Evolutionary conservation across 1,140 invertebrate genomes (phyloP), one percentile per base, ranked within the genome.

Genomic region (Brachionus rotundiformis): DNA sequence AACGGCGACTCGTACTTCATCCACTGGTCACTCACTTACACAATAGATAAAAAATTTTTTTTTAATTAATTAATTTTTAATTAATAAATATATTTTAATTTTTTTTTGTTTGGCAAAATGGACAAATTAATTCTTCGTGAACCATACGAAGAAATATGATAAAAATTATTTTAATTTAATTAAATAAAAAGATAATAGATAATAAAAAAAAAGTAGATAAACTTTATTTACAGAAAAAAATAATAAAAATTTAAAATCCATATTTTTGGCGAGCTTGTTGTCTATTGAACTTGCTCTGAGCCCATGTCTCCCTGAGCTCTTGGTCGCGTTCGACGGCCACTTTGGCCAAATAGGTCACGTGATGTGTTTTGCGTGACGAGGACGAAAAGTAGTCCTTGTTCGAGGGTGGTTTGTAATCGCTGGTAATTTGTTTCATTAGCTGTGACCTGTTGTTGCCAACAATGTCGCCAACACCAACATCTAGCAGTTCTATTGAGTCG

Each of bases 1-100:
- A 98, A 88, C 0, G 95, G 94, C 10, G 94, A 61, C 16, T 81
- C 54, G 29, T 81, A 81, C n/a, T 68, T 68, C 16, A 23, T 6
- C 36, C 36, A 8, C 16, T 68, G 27, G 8, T 33, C 29, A 25
- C 29, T 33, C 29, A 63, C 29, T 63, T 29, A 29, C 29, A n/a
- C 29, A 31, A 68, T 13, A 6, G 6, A 25, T 19, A 54, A 41
- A 41, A 41, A 41, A 41, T 41, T 41, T 39, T 39, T 63, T 63
- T 63, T 63, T 25, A 23, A 31, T 25, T 27, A 13, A 23, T 1
- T 27, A 31, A 63, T 27, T 63, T 27, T 63, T 31, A 63, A 27
- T 11, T 11, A 13, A 5, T 49, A 4, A 49, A 49, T 5, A 49
- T n/a, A n/a, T n/a, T 13, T 49, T 19, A 5, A 19, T 54, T 1